phyloP scores from a whole-genome alignment of 2,113 vertebrate species.

The Microcebus griseorufus region DNA sequence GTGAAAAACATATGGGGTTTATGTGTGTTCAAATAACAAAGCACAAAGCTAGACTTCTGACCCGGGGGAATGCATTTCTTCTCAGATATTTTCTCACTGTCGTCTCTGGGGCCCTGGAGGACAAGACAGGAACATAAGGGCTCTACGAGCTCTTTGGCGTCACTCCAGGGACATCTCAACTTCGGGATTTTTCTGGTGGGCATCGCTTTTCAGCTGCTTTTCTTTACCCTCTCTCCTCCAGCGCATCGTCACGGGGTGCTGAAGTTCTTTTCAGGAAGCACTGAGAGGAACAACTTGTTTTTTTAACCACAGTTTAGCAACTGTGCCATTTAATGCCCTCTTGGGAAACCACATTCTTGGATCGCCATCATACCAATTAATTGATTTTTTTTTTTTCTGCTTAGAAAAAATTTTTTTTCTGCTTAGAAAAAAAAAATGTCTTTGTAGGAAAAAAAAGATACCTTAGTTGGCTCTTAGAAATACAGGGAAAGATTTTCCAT shows the following conservation, averaged over 20 bases:
- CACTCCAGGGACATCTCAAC: constrained; percentile 22
- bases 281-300: constrained; percentile 59
- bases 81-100: not conserved
- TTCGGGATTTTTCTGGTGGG: constrained; percentile 25
- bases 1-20: constrained; percentile 21
- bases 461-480: not conserved
- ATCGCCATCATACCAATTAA: constrained; percentile 32
- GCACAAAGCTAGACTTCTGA: not conserved
- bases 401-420: no score
- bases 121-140: not conserved
- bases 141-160: constrained; percentile 4
- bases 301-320: constrained; percentile 45
- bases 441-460: constrained; percentile 24
- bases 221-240: not conserved
- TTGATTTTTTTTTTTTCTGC: not conserved
- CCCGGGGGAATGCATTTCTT: not conserved
- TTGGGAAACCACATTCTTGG: constrained; percentile 59
- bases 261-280: constrained; percentile 38
- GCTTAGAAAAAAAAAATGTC: not conserved
- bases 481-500: not conserved
- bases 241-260: not conserved
- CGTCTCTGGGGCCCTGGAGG: not conserved
- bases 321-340: constrained; percentile 59
- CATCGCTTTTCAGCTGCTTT: constrained; percentile 35
- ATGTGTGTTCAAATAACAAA: constrained; percentile 7